Evolutionary conservation across 2,888 invertebrate genomes (phyloP).

Genomic region (Clanis bilineata): DNA sequence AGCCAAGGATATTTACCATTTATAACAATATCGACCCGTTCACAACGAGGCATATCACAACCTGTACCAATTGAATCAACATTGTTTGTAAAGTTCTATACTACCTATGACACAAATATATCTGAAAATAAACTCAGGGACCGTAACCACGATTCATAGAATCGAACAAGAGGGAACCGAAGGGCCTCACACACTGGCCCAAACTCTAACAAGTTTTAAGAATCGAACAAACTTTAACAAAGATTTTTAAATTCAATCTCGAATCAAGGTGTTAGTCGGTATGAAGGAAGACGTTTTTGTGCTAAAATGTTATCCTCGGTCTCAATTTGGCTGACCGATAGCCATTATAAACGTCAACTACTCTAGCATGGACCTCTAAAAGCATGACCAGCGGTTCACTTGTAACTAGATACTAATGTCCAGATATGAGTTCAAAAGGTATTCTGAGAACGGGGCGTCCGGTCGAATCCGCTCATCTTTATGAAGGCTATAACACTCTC

Average conservation of each 20-base stretch:
- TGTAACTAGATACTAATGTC: constrained; percentile 34
- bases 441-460: background rate
- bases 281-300: constrained; percentile 82
- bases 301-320: constrained; percentile 63
- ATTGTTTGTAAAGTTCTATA: constrained; percentile 82
- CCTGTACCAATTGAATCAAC: constrained; percentile 82
- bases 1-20: constrained; percentile 80
- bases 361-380: constrained; percentile 57
- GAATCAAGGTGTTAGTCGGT: constrained; percentile 77
- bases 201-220: constrained; percentile 74
- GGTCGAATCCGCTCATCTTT: constrained; percentile 21
- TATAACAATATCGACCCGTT: constrained; percentile 82
- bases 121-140: constrained; percentile 80
- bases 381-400: constrained; percentile 32
- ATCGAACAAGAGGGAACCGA: constrained; percentile 78
- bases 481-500: constrained; percentile 38
- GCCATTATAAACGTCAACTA: constrained; percentile 59
- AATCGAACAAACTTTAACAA: constrained; percentile 75
- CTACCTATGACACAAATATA: constrained; percentile 80
- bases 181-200: constrained; percentile 73
- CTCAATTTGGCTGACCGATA: constrained; percentile 40
- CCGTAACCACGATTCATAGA: constrained; percentile 80
- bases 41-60: constrained; percentile 82
- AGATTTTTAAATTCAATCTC: constrained; percentile 73
- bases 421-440: constrained; percentile 20